Percentiles rank a stretch among this genome's conserved stretches.
Conservation (phyloP, 2,797 vertebrate species). For the Gallirallus australis region DNA sequence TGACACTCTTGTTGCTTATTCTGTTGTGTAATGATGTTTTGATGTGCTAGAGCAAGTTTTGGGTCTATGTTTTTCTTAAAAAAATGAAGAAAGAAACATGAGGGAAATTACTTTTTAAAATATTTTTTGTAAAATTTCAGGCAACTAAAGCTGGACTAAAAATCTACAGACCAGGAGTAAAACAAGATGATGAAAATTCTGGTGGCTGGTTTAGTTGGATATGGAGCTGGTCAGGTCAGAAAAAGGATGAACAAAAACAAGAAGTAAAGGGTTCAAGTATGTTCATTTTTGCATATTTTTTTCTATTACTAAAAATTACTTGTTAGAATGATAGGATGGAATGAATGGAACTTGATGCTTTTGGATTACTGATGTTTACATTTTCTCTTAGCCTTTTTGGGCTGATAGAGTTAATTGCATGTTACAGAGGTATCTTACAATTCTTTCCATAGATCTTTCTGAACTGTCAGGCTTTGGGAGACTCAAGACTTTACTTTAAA, state of each 20-base stretch:
- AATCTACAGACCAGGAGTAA: constrained; percentile 89
- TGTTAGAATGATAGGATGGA: background rate
- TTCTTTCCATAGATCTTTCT: background rate
- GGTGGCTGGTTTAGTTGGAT: constrained; percentile 94
- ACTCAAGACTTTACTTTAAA: background rate
- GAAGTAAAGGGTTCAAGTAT: constrained; percentile 88
- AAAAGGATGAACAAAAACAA: constrained; percentile 68
- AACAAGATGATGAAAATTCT: constrained; percentile 89
- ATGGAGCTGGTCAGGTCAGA: constrained; percentile 89
- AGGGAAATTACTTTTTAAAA: background rate
- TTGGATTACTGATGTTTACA: accelerated
- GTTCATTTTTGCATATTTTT: background rate
- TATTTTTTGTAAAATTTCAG: constrained; percentile 73
- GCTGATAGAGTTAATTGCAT: background rate
- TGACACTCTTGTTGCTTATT: background rate
- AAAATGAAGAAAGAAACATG: background rate
- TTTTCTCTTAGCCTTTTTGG: background rate
- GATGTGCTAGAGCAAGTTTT: background rate
- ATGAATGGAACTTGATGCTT: background rate
- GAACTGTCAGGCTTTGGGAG: background rate
- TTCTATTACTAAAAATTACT: background rate
- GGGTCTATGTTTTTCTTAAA: background rate
- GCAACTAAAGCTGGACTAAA: constrained; percentile 89
- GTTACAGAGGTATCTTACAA: background rate
- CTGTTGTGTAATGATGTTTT: background rate